Conservation (phyloP, 1,140 invertebrate species). For the Drosophila watanabei region DNA sequence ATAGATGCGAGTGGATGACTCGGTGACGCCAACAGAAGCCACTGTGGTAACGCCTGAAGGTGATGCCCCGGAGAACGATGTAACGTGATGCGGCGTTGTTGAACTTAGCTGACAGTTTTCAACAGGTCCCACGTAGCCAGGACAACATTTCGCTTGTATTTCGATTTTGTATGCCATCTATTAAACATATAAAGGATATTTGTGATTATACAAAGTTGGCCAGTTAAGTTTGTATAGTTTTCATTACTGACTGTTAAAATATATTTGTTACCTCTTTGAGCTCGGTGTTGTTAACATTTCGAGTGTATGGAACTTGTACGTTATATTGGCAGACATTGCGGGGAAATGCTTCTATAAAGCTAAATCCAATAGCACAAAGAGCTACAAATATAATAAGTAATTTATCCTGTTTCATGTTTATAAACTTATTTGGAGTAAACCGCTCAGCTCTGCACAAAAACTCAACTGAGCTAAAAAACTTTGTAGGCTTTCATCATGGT, state of each 20-base stretch:
- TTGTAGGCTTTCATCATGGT: background rate
- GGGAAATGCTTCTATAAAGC: background rate
- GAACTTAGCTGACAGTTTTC: background rate
- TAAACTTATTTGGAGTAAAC: background rate
- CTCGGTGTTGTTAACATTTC: constrained; percentile 5
- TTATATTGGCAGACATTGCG: background rate
- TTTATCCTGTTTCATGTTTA: background rate
- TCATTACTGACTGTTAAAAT: background rate
- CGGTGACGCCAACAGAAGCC: background rate
- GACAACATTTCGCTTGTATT: background rate
- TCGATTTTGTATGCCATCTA: background rate
- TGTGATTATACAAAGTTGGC: too few species aligned
- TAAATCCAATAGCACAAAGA: background rate
- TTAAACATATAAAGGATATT: background rate
- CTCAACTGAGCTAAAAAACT: constrained; percentile 5
- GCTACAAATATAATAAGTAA: background rate
- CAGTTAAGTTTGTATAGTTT: too few species aligned
- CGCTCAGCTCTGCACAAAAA: constrained; percentile 6
- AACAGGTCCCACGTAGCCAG: background rate
- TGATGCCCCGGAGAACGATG: too few species aligned
- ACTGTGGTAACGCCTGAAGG: background rate
- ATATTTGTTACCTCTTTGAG: background rate
- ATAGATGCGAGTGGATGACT: background rate
- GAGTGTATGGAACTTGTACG: background rate
- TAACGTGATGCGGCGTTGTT: background rate